These are phyloP conservation scores for Cantharis rustica DNA, from an alignment of 2,888 invertebrate species.

Conservation along the genomic window DNA sequence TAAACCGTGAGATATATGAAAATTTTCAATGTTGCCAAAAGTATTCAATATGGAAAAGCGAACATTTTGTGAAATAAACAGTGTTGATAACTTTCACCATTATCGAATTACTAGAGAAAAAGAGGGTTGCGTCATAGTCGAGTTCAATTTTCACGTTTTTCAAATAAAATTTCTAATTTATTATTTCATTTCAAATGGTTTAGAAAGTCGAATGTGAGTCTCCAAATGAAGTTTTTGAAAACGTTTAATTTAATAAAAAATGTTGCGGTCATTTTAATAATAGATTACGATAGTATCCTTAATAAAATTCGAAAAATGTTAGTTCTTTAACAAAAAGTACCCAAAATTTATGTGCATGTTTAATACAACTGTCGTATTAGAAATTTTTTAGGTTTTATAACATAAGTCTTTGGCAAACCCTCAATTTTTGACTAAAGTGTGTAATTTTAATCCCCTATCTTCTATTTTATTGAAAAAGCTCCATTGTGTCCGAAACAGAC, in stretches of 20 bases:
- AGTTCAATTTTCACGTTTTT: too few species aligned
- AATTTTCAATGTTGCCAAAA: too few species aligned
- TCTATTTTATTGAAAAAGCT: constrained; percentile 18
- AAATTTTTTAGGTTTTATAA: not conserved
- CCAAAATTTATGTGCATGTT: constrained; percentile 17
- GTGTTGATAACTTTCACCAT: too few species aligned
- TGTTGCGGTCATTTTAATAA: not conserved
- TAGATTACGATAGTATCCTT: not conserved
- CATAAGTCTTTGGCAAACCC: constrained; percentile 9
- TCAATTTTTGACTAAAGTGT: constrained; percentile 22
- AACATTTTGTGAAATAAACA: too few species aligned
- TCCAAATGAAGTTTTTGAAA: not conserved
- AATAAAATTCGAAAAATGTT: not conserved
- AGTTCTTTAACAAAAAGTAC: not conserved
- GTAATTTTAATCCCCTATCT: constrained; percentile 28
- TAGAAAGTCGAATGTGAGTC: not conserved
- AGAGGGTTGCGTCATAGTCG: not conserved
- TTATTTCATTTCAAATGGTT: not conserved
- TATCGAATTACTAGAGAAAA: too few species aligned
- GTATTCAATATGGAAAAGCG: too few species aligned
- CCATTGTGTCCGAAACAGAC: constrained; percentile 29
- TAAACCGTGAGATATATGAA: too few species aligned
- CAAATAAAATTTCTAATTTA: too few species aligned
- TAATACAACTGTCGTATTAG: constrained; percentile 14
- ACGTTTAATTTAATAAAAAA: not conserved